Evolutionary conservation across 2,797 vertebrate genomes (phyloP).

Genomic region (Takifugu ocellatus): DNA sequence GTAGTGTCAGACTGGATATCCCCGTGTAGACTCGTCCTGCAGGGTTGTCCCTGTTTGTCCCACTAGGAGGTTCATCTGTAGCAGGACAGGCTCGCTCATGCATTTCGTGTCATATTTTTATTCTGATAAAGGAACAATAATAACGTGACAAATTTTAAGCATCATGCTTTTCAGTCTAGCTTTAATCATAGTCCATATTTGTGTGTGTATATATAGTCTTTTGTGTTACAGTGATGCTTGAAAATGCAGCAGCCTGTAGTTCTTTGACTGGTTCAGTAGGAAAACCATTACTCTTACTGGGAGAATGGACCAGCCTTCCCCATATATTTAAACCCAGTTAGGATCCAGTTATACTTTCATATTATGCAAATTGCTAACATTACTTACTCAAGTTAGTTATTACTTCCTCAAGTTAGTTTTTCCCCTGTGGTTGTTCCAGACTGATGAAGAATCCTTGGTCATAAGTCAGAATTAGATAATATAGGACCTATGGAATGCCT

Average conservation of each 20-base stretch:
- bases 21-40: slow-evolving; percentile 40
- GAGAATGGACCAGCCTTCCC: not conserved
- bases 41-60: slow-evolving; percentile 40
- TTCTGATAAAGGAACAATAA: too few relatives aligned
- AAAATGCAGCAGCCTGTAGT: not conserved
- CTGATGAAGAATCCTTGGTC: slow-evolving; percentile 14
- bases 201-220: too few relatives aligned
- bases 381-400: not conserved
- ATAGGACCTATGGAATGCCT: slow-evolving; percentile 2
- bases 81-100: slow-evolving; percentile 4
- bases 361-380: not conserved
- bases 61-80: slow-evolving; percentile 20
- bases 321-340: not conserved
- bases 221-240: not conserved
- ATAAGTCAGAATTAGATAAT: slow-evolving; percentile 11
- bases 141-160: too few relatives aligned
- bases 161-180: too few relatives aligned
- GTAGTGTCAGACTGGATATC: slow-evolving; percentile 32
- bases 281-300: not conserved
- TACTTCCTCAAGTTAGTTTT: not conserved
- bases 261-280: not conserved
- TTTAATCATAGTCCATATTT: too few relatives aligned
- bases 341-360: too few relatives aligned
- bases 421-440: slow-evolving; percentile 32
- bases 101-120: too few relatives aligned